Evolutionary conservation across 2,113 vertebrate species (phyloP), one percentile per base, ranked within the genome.

Genomic region (Vulpes lagopus): DNA sequence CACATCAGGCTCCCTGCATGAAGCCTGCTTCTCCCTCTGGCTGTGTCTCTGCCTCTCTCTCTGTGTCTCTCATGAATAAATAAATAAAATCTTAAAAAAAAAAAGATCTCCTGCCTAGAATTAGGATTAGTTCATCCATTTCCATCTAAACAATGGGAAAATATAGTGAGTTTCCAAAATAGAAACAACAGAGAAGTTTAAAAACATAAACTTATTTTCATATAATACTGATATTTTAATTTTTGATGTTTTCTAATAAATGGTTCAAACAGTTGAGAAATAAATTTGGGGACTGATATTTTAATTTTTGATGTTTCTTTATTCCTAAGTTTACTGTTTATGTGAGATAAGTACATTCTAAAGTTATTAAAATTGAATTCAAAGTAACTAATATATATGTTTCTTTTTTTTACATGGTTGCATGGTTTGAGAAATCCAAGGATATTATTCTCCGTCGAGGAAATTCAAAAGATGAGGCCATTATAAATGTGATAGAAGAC

Each of bases 391-490:
- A 83, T 83, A 22, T 73, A 25, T 95, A 59, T 20, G 60, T 98
- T 97, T 92, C 14, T 98, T 93, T 97, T 97, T 92, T 99, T 98
- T 98, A 99, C 99, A 99, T 99, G 99, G 98, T 99, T 88, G 97
- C 98, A 97, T 99, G 99, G 99, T 99, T 99, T 99, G 99, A 99
- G 98, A 99, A 99, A 98, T 98, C 99, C 89, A 99, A 98, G 98
- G 98, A 97, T n/a, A 98, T 99, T 97, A 99, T 99, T 98, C 93
- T 99, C 96, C 97, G 98, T 86, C 71, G 96, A 98, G 99, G 98
- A 98, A 97, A 96, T 62, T 97, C 98, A 78, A 99, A 98, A 98
- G 98, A 98, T 96, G 99, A 99, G 95, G 96, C 93, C 14, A 86
- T 99, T 97, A 93, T 98, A 84, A 99, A 79, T 94, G 96, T 99